These are phyloP conservation scores for Onychostoma macrolepis DNA, from an alignment of 2,113 vertebrate genomes.

Conservation along the genomic window DNA sequence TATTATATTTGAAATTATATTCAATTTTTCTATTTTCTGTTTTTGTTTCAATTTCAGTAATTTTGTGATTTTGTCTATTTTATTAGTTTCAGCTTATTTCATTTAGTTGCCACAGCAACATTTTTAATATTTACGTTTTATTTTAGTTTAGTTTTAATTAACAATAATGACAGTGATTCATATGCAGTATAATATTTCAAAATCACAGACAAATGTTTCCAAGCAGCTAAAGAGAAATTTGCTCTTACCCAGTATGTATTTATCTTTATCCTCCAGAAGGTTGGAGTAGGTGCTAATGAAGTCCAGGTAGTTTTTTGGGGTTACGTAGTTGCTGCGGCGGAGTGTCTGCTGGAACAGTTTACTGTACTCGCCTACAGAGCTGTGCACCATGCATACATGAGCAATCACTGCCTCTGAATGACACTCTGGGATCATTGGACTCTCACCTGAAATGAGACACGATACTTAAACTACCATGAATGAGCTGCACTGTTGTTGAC, in stretches of 20 bases:
- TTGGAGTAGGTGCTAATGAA: conserved; percentile 87
- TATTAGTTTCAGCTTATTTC: neutral
- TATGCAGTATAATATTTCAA: too few relatives aligned
- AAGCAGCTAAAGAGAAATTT: neutral
- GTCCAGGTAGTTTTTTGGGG: conserved; percentile 95
- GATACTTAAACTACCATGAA: neutral
- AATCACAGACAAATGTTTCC: neutral
- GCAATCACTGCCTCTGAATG: conserved; percentile 73
- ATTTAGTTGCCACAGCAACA: neutral
- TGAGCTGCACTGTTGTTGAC: neutral
- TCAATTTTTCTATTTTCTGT: neutral
- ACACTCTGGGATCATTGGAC: conserved; percentile 76
- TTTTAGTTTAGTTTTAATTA: neutral
- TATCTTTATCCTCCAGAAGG: conserved; percentile 87
- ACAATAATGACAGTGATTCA: neutral
- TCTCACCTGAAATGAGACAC: conserved; percentile 74
- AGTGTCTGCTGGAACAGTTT: conserved; percentile 87
- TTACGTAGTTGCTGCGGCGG: conserved; percentile 89
- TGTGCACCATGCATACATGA: conserved; percentile 89
- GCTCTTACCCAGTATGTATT: conserved; percentile 83
- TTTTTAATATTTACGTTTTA: neutral
- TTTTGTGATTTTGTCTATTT: neutral
- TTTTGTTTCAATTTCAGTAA: neutral
- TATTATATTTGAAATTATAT: neutral
- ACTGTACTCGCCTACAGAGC: conserved; percentile 85